Evolutionary conservation across 2,888 invertebrate genomes (phyloP), one percentile per base, ranked within the genome.

Genomic region (Zaprionus bogoriensis): DNA sequence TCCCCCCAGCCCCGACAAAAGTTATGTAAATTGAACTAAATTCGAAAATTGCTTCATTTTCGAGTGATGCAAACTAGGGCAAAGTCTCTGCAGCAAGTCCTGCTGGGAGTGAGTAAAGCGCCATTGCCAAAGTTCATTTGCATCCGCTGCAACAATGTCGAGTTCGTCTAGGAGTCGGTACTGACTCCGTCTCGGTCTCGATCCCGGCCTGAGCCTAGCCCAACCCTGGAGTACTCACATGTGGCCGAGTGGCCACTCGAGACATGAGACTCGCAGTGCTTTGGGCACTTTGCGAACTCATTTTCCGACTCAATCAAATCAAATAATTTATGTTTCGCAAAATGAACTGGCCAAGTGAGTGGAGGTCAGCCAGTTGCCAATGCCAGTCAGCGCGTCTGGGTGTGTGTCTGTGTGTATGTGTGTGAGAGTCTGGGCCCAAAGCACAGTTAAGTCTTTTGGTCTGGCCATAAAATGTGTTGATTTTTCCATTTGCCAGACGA

Each of bases 301-400:
- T 89, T 88, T 88, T 81, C 80, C 84, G 84, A 85, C 88, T 87
- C 88, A 89, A 89, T 89, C 89, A 89, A 89, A 88, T 85, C 77
- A 89, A 87, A 89, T 89, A 89, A 87, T 85, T 89, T 89, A 89
- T 89, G 82, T 74, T 54, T 74, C 50, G 67, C 68, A 67, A 83
- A 88, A 71, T 75, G 68, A 87, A 75, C 74, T 86, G 82, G 74
- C 85, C 85, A 58, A 71, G 69, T 79, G 73, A 80, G 81, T 67
- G 66, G 84, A 86, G 88, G 86, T 88, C 77, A 81, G 53, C 50
- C 42, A 41, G 54, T 50, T 54, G 62, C 50, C 64, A 54, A 25
- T 67, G 58, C 55, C 51, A 68, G 45, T 67, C 22, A 20, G 25
- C 20, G 12, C 28, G 51, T 48, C 22, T n/a, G n/a, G n/a, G 54